phyloP scores from a whole-genome alignment of 2,888 invertebrate species.

The Papilio protenor region DNA sequence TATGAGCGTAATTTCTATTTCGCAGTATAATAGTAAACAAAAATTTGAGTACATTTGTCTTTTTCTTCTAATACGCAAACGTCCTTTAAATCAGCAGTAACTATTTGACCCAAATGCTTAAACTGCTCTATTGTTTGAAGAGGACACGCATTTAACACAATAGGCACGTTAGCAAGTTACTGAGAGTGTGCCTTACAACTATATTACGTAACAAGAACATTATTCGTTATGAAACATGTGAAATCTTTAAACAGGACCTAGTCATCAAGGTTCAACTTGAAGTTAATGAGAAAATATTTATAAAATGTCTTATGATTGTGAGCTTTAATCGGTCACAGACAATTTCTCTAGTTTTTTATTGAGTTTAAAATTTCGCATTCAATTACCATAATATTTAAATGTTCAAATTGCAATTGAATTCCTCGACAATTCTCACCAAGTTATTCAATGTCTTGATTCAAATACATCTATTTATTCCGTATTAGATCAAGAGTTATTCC shows the following conservation, averaged over 20 bases:
- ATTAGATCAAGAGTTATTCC: not conserved
- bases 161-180: not conserved
- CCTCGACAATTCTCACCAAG: not conserved
- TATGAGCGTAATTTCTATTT: not conserved
- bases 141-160: conserved; percentile 5
- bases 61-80: not conserved
- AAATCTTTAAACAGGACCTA: not conserved
- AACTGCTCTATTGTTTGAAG: not conserved
- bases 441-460: not conserved
- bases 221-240: not conserved
- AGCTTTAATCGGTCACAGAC: no score
- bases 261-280: not conserved
- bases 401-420: not conserved
- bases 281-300: not conserved
- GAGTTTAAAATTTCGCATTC: not conserved
- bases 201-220: conserved; percentile 1
- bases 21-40: not conserved
- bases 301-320: not conserved
- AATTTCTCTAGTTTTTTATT: not conserved
- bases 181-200: not conserved
- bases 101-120: not conserved
- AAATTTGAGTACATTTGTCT: not conserved
- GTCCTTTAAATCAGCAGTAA: not conserved
- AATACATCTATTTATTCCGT: not conserved
- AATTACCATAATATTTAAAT: no score